A percentile compares a stretch with the other conserved stretches of the same genome.
phyloP scores from a whole-genome alignment of 2,113 vertebrate genomes.

The Syngnathoides biaculeatus region DNA sequence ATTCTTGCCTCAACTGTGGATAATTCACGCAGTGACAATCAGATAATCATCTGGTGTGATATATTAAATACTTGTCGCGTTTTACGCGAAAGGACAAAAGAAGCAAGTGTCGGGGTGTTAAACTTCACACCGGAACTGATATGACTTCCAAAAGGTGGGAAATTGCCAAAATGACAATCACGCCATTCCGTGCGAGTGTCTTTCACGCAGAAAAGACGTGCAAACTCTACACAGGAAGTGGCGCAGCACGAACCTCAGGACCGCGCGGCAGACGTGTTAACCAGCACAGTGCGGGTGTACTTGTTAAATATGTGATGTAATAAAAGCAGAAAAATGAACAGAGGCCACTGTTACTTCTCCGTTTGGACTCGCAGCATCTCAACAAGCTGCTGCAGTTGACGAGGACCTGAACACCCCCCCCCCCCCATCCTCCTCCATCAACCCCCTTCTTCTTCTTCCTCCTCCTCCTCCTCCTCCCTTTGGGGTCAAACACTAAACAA shows the following conservation, averaged over 20 bases:
- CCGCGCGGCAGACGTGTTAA: not conserved
- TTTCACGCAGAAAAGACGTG: not conserved
- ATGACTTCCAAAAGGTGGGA: not conserved
- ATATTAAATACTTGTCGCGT: not conserved
- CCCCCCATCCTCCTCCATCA: not conserved
- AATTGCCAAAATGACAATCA: not conserved
- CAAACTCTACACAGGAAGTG: not conserved
- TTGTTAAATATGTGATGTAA: not conserved
- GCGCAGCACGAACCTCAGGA: not conserved
- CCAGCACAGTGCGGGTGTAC: not conserved
- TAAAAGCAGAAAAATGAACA: slow-evolving; percentile 28
- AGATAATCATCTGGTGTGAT: not conserved
- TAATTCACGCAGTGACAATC: not conserved
- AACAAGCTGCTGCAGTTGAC: slow-evolving; percentile 55
- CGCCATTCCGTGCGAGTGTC: not conserved
- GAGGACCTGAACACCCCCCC: slow-evolving; percentile 53
- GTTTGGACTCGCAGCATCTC: slow-evolving; percentile 54
- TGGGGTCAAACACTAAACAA: slow-evolving; percentile 83
- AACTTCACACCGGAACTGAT: not conserved
- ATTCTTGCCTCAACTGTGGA: not conserved
- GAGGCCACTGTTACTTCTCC: slow-evolving; percentile 52
- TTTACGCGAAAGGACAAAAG: not conserved
- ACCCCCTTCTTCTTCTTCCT: slow-evolving; percentile 24
- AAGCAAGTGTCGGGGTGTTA: not conserved
- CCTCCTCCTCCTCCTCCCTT: slow-evolving; percentile 50